These are phyloP conservation scores for Phyllotreta striolata DNA, from an alignment of 2,888 invertebrate genomes.

Conservation along the genomic window DNA sequence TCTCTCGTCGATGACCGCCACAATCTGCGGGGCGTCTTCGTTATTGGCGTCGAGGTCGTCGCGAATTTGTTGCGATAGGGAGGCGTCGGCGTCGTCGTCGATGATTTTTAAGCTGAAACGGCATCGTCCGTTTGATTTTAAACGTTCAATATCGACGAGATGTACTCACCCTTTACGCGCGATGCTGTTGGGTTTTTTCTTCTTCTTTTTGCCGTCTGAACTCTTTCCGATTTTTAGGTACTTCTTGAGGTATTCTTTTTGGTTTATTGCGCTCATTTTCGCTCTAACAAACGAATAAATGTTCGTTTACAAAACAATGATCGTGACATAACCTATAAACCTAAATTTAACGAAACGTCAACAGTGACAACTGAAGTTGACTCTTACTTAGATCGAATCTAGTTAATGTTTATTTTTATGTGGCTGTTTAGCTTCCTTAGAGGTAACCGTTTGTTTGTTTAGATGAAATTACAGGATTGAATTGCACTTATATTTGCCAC, in stretches of 20 bases:
- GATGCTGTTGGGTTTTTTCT: constrained; percentile 65
- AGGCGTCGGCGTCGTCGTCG: constrained; percentile 79
- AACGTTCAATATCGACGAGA: not conserved
- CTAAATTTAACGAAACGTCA: no score
- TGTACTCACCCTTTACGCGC: constrained; percentile 44
- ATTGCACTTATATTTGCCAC: no score
- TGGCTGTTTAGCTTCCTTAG: no score
- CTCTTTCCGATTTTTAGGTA: constrained; percentile 73
- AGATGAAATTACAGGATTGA: no score
- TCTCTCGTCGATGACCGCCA: constrained; percentile 85
- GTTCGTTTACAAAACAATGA: not conserved
- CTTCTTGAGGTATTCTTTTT: constrained; percentile 82
- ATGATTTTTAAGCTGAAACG: constrained; percentile 78
- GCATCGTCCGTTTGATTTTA: not conserved
- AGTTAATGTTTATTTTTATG: no score
- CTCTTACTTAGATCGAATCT: no score
- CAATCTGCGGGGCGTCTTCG: constrained; percentile 93
- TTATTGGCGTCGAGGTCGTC: constrained; percentile 74
- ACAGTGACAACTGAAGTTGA: no score
- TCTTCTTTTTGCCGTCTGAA: constrained; percentile 72
- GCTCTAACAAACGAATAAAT: not conserved
- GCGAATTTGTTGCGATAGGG: constrained; percentile 69
- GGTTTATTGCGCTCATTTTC: constrained; percentile 66
- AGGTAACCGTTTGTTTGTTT: no score
- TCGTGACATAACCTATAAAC: no score